Evolutionary conservation across 2,888 invertebrate species (phyloP).

Genomic region (Crematogaster levior): DNA sequence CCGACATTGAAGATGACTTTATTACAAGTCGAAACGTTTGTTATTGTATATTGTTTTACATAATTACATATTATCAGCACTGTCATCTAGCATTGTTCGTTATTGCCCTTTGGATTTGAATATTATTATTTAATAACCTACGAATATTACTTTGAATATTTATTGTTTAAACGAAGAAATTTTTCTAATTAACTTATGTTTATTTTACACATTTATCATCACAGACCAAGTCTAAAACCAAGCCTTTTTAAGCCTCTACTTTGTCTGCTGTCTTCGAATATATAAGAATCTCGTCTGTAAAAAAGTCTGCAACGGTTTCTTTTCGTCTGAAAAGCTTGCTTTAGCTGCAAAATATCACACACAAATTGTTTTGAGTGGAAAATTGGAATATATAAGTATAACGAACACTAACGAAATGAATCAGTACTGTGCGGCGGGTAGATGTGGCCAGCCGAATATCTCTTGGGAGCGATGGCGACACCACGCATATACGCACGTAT

Average conservation of each 20-base stretch:
- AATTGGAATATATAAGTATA: not conserved
- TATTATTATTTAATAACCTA: too few species aligned
- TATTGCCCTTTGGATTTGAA: too few species aligned
- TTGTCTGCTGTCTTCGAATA: not conserved
- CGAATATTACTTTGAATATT: too few species aligned
- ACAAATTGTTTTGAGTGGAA: not conserved
- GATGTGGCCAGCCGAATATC: constrained; percentile 6
- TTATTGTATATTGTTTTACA: too few species aligned
- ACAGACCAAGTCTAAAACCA: not conserved
- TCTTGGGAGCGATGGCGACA: constrained; percentile 25
- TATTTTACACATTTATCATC: not conserved
- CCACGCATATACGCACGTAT: constrained; percentile 1
- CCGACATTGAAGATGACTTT: too few species aligned
- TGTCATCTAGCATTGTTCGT: too few species aligned
- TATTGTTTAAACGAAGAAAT: not conserved
- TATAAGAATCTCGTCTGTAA: not conserved
- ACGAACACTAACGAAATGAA: not conserved
- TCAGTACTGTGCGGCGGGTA: not conserved
- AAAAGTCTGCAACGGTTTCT: not conserved
- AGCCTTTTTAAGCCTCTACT: not conserved
- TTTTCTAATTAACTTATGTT: not conserved
- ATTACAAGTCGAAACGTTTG: too few species aligned
- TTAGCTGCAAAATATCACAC: not conserved
- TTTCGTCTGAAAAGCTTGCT: not conserved
- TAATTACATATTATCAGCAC: too few species aligned